Evolutionary conservation across 1,140 invertebrate species (phyloP).

Genomic region (Tetramorium parvispinum): DNA sequence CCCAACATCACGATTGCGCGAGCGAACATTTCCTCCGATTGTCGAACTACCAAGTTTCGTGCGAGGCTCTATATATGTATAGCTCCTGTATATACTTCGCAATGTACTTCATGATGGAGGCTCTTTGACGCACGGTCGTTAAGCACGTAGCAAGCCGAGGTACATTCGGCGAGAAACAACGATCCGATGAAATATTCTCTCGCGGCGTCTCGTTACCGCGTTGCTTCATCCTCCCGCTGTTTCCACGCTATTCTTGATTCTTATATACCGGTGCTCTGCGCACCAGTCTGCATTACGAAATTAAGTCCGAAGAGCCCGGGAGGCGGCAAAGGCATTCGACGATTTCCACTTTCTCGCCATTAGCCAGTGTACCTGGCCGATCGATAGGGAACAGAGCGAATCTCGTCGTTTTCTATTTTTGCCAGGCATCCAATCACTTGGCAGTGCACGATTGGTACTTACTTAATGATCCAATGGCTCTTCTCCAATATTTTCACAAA

Average conservation of each 20-base stretch:
- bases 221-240: conserved; percentile 24
- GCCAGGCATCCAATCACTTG: conserved; percentile 48
- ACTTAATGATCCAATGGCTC: conserved; percentile 51
- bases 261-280: conserved; percentile 45
- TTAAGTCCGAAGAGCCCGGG: conserved; percentile 65
- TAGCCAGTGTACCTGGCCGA: conserved; percentile 54
- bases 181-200: conserved; percentile 55
- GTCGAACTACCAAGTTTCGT: conserved; percentile 20
- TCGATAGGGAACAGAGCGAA: conserved; percentile 51
- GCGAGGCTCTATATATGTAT: background rate
- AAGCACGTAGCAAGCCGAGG: conserved; percentile 26
- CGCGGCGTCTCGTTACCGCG: conserved; percentile 39
- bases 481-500: conserved; percentile 49
- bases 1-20: background rate
- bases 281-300: conserved; percentile 69
- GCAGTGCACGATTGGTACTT: conserved; percentile 54
- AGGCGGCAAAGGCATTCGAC: conserved; percentile 42
- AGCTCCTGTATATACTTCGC: background rate
- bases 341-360: conserved; percentile 58
- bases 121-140: conserved; percentile 49
- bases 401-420: conserved; percentile 46
- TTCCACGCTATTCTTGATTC: conserved; percentile 44
- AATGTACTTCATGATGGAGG: conserved; percentile 15
- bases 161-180: conserved; percentile 33
- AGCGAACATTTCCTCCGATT: conserved; percentile 2